Conservation (phyloP, 2,797 vertebrate species). For the Mionectes olivaceus region DNA sequence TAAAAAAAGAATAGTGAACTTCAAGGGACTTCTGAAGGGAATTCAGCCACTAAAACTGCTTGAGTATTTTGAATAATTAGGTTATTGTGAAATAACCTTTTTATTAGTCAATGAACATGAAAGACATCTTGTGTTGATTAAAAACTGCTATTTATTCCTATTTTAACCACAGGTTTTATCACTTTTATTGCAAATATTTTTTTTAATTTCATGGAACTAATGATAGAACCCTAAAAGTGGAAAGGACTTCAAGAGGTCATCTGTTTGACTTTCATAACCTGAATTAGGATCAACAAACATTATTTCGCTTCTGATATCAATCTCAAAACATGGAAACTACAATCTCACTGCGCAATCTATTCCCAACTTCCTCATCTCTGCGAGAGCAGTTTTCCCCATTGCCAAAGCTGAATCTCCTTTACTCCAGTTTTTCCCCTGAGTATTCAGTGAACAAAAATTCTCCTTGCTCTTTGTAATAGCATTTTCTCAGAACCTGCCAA, state of each 20-base stretch:
- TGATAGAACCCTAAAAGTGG: neutral
- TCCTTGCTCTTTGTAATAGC: neutral
- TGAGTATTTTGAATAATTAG: neutral
- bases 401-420: neutral
- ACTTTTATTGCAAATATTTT: neutral
- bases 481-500: neutral
- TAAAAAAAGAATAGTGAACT: neutral
- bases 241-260: neutral
- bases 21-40: neutral
- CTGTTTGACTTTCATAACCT: neutral
- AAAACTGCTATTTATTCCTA: neutral
- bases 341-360: neutral
- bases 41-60: neutral
- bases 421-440: neutral
- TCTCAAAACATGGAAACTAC: neutral
- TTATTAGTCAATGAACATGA: neutral
- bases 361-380: neutral
- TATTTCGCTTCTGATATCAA: neutral
- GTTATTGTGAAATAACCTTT: neutral
- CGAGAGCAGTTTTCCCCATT: neutral
- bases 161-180: neutral
- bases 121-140: neutral
- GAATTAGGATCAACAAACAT: neutral
- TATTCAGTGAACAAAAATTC: neutral
- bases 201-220: neutral